Conservation (phyloP, 2,113 vertebrate species). For the Morphnarchus princeps region DNA sequence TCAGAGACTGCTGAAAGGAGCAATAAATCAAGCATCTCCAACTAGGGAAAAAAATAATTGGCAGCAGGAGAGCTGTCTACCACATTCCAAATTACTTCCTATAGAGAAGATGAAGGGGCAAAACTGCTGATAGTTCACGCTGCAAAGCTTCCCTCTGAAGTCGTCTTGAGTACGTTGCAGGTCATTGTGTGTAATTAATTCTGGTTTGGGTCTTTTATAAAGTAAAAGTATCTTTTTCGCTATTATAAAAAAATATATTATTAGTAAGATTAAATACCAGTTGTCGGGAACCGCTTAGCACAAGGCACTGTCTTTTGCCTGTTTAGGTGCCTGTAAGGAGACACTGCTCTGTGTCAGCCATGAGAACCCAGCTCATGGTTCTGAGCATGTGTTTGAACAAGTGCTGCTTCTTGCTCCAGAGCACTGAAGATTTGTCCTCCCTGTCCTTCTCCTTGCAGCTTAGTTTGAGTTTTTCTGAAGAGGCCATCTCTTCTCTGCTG, state of each 20-base stretch:
- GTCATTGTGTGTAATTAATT: neutral
- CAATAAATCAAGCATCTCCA: neutral
- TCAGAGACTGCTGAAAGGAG: neutral
- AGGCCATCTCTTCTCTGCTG: neutral
- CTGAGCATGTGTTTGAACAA: neutral
- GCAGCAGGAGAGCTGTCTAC: neutral
- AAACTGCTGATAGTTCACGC: neutral
- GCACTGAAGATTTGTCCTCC: neutral
- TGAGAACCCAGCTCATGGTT: neutral
- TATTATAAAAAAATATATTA: neutral
- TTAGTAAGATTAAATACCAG: neutral
- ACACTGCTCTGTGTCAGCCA: neutral
- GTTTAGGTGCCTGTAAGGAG: neutral
- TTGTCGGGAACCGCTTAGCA: neutral
- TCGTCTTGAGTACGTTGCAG: neutral
- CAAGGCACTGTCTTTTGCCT: neutral
- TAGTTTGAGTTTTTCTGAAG: neutral
- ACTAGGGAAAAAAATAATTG: slow-evolving; percentile 11
- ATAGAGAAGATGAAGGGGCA: neutral
- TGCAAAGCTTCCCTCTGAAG: neutral
- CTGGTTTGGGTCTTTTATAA: neutral
- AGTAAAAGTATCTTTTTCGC: neutral
- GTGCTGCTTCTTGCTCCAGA: neutral
- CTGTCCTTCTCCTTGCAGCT: neutral
- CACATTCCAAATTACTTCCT: neutral